Evolutionary conservation across 2,113 vertebrate genomes (phyloP).

Genomic region (Rissa tridactyla): DNA sequence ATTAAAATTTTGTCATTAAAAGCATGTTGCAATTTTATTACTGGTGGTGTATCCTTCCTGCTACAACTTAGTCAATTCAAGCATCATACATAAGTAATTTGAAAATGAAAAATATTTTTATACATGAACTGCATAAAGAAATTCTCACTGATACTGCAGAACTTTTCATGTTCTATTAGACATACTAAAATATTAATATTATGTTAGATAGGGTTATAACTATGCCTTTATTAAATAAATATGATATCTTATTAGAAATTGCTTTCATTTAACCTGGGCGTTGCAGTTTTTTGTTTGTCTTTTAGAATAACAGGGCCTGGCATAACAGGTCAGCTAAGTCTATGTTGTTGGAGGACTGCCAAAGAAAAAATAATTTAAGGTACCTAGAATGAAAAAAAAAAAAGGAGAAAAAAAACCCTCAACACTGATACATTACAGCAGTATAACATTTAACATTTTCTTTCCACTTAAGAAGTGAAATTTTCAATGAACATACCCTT

Average conservation of each 20-base stretch:
- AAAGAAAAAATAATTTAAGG: background rate
- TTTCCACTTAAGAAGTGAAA: background rate
- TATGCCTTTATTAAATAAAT: background rate
- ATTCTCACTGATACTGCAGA: background rate
- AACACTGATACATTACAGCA: background rate
- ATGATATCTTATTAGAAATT: background rate
- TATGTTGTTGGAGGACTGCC: background rate
- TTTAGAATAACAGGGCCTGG: background rate
- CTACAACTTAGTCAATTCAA: background rate
- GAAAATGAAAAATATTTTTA: background rate
- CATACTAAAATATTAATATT: background rate
- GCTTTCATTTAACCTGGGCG: background rate
- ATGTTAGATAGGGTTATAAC: background rate
- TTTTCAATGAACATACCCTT: background rate
- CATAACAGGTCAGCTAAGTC: background rate
- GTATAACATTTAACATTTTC: background rate
- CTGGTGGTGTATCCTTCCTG: background rate
- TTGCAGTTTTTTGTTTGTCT: background rate
- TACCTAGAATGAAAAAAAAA: background rate
- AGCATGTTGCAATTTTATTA: background rate
- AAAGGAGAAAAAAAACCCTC: background rate
- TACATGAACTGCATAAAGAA: background rate
- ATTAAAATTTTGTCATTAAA: background rate
- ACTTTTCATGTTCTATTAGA: background rate
- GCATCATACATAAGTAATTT: background rate